A percentile compares a stretch with the other conserved stretches of the same genome.
phyloP scores from a whole-genome alignment of 2,797 vertebrate genomes.

The Thripadectes ignobilis region DNA sequence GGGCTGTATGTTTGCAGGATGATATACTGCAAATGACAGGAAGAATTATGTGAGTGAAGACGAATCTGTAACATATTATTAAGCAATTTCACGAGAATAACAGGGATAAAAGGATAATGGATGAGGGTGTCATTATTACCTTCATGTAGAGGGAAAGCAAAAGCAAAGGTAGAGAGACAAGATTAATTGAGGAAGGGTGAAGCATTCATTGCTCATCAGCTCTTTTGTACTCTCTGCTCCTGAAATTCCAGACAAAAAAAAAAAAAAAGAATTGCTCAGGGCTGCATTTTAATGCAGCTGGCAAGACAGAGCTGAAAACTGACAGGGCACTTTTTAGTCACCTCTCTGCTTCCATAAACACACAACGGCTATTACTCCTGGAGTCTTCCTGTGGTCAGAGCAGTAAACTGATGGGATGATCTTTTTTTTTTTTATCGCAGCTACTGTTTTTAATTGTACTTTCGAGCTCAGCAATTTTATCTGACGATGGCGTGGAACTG shows the following conservation, averaged over 20 bases:
- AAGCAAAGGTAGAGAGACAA: conserved; percentile 95
- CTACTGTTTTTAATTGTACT: conserved; percentile 41
- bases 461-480: conserved; percentile 16
- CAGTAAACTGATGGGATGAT: conserved; percentile 20
- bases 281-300: conserved; percentile 77
- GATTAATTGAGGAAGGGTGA: conserved; percentile 96
- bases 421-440: not conserved
- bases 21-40: conserved; percentile 96
- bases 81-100: conserved; percentile 96
- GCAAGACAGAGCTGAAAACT: conserved; percentile 70
- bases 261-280: conserved; percentile 63
- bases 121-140: conserved; percentile 96
- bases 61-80: conserved; percentile 98
- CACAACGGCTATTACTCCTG: conserved; percentile 16
- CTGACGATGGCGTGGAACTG: not conserved
- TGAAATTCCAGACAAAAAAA: conserved; percentile 77
- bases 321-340: conserved; percentile 78
- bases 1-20: conserved; percentile 92
- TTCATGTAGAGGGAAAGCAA: conserved; percentile 87
- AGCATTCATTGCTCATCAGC: conserved; percentile 85
- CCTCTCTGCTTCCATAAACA: conserved; percentile 60
- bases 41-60: conserved; percentile 94
- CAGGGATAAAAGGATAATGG: conserved; percentile 98
- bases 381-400: conserved; percentile 19
- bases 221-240: conserved; percentile 81